These are phyloP conservation scores for Plestiodon gilberti DNA, from an alignment of 2,113 vertebrate species.

Conservation along the genomic window DNA sequence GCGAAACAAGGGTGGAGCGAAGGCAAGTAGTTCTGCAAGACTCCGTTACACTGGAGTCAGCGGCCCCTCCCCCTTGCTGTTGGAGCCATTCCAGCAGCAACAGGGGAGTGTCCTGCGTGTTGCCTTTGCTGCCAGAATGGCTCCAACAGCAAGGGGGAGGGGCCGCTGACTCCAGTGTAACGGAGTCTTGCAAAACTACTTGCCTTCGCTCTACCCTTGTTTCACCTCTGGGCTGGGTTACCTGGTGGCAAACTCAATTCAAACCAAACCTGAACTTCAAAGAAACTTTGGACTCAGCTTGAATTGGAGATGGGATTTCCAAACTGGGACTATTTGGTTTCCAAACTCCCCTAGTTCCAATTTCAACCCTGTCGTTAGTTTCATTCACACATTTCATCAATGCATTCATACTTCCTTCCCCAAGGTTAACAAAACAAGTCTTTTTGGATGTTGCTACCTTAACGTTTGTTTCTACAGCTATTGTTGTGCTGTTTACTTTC, in stretches of 20 bases:
- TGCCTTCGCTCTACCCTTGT: no score
- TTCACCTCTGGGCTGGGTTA: no score
- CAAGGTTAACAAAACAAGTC: neutral
- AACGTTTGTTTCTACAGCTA: neutral
- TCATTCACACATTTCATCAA: neutral
- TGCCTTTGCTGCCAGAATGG: no score
- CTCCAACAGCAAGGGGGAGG: no score
- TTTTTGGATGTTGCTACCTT: neutral
- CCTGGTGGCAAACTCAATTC: neutral
- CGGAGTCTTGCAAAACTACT: no score
- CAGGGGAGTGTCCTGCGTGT: no score
- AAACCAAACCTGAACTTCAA: neutral
- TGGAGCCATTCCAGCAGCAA: no score
- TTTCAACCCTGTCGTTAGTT: neutral
- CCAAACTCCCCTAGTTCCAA: neutral
- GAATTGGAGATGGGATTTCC: neutral
- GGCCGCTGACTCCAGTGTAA: no score
- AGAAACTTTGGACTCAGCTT: neutral
- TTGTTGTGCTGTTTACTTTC: neutral
- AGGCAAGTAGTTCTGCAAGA: no score
- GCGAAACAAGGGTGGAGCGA: no score
- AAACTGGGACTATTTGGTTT: neutral
- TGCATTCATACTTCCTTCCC: neutral
- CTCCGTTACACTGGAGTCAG: no score
- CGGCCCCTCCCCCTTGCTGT: no score